Evolutionary conservation across 2,888 invertebrate species (phyloP), one percentile per base, ranked within the genome.

Genomic region (Nesidiocoris tenuis): DNA sequence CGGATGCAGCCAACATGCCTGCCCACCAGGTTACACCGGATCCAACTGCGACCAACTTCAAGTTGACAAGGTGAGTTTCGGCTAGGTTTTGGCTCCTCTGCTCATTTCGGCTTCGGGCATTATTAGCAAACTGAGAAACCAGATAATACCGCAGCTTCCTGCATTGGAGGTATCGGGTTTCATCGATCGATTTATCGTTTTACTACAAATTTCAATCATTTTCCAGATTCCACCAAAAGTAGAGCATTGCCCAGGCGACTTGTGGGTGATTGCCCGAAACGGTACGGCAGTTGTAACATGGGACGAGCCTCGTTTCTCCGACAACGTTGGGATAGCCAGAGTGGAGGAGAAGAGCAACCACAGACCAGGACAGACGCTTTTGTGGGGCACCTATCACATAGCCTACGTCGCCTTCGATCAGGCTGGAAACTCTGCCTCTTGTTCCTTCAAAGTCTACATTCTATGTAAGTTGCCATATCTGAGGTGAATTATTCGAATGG

Each of bases 361-460:
- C 82, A 87, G 90, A 78, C 92, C 95, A 1, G 95, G 95, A 22
- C 93, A 95, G 82, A 94, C 93, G 0, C 86, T 95, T 1, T 86
- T 94, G 9, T 95, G 95, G 95, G 95, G 95, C 80, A 89, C 91
- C n/a, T 95, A 95, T 80, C 93, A 94, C 79, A 92, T 97, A 78
- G 94, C 93, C 25, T 96, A 96, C 81, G 91, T 96, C n/a, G 97
- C 96, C 21, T 92, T 91, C 78, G 97, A 97, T 85, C 92, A 91
- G 67, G 93, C 94, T 59, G 95, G 95, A 80, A 97, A 97, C 82
- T 90, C 94, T 65, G 97, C 95, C 1, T 91, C 90, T 7, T 97
- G 97, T 83, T 90, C 90, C 79, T 97, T 97, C 85, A 94, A 93
- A 84, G 93, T 96, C 74, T 95, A 95, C 76, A 90, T 97, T 18